A percentile compares a stretch with the other conserved stretches of the same genome.
phyloP scores from a whole-genome alignment of 2,888 invertebrate genomes.

The Sphecodes monilicornis region DNA sequence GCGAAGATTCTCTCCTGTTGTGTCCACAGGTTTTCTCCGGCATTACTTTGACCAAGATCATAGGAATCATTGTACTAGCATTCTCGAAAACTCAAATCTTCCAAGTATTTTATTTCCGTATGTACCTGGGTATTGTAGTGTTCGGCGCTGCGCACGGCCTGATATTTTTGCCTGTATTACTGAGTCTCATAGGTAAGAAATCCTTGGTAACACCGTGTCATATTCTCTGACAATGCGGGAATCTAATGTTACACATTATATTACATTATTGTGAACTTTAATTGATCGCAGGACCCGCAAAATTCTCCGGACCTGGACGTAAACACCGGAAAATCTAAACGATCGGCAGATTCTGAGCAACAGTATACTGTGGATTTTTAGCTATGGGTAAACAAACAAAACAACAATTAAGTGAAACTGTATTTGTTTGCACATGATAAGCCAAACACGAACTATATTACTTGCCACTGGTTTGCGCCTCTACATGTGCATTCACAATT shows the following conservation, averaged over 20 bases:
- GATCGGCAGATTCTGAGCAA: neutral
- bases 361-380: neutral
- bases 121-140: conserved; percentile 97
- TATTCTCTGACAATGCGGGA: neutral
- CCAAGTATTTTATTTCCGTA: conserved; percentile 96
- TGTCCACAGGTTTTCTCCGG: conserved; percentile 92
- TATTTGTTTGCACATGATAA: neutral
- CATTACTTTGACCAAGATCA: conserved; percentile 97
- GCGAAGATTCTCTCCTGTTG: neutral
- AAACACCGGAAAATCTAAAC: neutral
- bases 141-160: conserved; percentile 97
- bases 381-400: neutral
- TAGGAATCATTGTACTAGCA: conserved; percentile 94
- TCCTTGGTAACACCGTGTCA: neutral
- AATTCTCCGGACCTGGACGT: neutral
- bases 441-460: neutral
- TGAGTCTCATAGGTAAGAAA: conserved; percentile 90
- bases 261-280: neutral
- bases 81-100: conserved; percentile 97
- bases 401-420: neutral
- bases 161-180: conserved; percentile 94
- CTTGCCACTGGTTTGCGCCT: too few species aligned
- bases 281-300: neutral
- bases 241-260: neutral
- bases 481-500: too few species aligned